Percentiles rank a stretch among this genome's conserved stretches.
These are phyloP conservation scores for Poliocrania exsul DNA, from an alignment of 2,797 vertebrate species.

Conservation along the genomic window DNA sequence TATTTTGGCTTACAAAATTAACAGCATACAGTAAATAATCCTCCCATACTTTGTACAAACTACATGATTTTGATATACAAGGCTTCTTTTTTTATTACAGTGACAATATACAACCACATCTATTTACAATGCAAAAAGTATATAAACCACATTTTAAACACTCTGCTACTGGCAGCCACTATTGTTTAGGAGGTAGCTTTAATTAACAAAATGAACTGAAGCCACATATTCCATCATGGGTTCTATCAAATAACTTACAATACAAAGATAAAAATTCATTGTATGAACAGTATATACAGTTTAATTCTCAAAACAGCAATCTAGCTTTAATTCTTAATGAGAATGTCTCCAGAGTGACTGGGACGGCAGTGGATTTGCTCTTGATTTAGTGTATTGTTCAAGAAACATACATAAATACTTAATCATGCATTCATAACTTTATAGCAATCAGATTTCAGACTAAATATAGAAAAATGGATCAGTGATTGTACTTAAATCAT, in stretches of 20 bases:
- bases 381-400: constrained; percentile 44
- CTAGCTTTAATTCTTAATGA: constrained; percentile 64
- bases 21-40: constrained; percentile 92
- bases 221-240: constrained; percentile 88
- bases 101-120: constrained; percentile 86
- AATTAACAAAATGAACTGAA: constrained; percentile 87
- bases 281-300: constrained; percentile 87
- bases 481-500: neutral
- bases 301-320: constrained; percentile 79
- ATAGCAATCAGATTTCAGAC: neutral
- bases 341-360: constrained; percentile 63
- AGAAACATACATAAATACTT: constrained; percentile 13
- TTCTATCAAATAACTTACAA: constrained; percentile 94
- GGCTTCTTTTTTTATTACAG: constrained; percentile 83
- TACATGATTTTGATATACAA: constrained; percentile 86
- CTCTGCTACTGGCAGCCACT: constrained; percentile 91
- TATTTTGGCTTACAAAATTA: constrained; percentile 89
- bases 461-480: neutral
- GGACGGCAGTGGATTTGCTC: constrained; percentile 71
- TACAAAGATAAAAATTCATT: constrained; percentile 84
- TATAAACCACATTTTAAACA: constrained; percentile 84
- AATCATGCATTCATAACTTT: constrained; percentile 39
- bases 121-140: constrained; percentile 87
- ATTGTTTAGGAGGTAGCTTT: constrained; percentile 97
- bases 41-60: constrained; percentile 88